Base-by-base conservation (phyloP, 2,113 vertebrate species). In the Pelmatolapia mariae region DNA sequence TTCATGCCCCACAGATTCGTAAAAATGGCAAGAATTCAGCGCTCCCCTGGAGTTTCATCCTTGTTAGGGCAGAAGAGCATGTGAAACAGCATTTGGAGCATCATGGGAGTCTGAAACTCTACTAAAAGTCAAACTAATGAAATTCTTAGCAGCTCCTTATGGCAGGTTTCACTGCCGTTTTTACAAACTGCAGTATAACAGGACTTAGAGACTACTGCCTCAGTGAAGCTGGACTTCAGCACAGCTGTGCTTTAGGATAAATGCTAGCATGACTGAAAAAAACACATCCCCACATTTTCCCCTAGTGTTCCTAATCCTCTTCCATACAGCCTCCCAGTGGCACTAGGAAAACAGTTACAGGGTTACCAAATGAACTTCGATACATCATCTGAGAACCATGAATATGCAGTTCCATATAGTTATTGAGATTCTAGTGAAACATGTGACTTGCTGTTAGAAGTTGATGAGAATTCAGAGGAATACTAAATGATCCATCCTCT, bases 81-180 rank as follows among this genome's bases (percentile, higher is more conserved):
- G 52, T 4, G 9, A 47, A 83, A 81, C 24, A 71, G 50, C 59
- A 68, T 80, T 68, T 47, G 38, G 16, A 80, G 43, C 53, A 84
- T 83, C 63, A 26, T 71, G 80, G 59, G 83, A 88, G 47, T 50
- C 53, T 84, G 73, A 86, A 88, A 84, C 63, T 84, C 57, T 84
- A 40, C 38, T 52, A 84, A 89, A 90, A 90, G 84, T 84, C 82
- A 83, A 85, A 89, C 24, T 86, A 84, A 83, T 87, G 45, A 83
- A 87, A 91, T 87, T 89, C 40, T 71, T 40, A 84, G 63, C 36
- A 76, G 82, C 43, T 91, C 63, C 47, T 89, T 83, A 81, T 85
- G 80, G 82, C 43, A 82, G 47, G 26, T 22, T 87, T 86, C 47
- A 57, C 36, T 80, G 36, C 16, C 31, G 3, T 53, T 78, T 88